Base-by-base conservation (phyloP, 2,113 vertebrate genomes). In the Cochlearius cochlearius region DNA sequence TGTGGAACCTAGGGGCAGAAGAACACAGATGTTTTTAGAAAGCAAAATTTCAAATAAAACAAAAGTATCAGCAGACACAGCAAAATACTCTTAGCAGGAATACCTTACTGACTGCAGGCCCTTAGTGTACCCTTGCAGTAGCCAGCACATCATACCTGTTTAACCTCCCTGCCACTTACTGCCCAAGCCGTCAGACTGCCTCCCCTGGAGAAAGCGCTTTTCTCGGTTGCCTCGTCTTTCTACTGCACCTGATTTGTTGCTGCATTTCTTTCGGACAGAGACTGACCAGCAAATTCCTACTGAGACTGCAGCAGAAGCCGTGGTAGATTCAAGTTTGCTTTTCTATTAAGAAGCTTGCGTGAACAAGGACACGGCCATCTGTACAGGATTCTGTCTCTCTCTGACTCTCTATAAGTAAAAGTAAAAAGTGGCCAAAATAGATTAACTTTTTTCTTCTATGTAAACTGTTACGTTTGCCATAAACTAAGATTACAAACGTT, bases 1-100 rank as follows among this genome's bases (percentile, higher is more conserved):
- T 62, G 17, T 98, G 98, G 90, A 98, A 98, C 98, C 99, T 99
- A 63, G 15, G 36, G 72, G 49, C 80, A 94, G 38, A 84, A 29
- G 13, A 82, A 39, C 49, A 79, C 17, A 5, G 6, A 2, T 12
- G 9, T 10, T 27, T 56, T 36, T 32, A 50, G 10, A 82, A 77
- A 47, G 41, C 15, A 29, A 36, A 13, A 58, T 14, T 18, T 15
- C 5, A 45, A 67, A 16, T 11, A 39, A 50, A 62, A 39, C 14
- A 26, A 2, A 82, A 12, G 2, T 11, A 47, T 2, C 64, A 76
- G 72, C 73, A 63, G 58, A 30, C 5, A 21, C 6, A 30, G 69
- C 23, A 59, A 36, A 77, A 19, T 26, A 12, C 6, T 14, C 10
- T 4, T 29, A 5, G 59, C 0, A 32, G 38, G 53, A 43, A 58